phyloP scores from a whole-genome alignment of 2,113 vertebrate species.

The Gobiocypris rarus region DNA sequence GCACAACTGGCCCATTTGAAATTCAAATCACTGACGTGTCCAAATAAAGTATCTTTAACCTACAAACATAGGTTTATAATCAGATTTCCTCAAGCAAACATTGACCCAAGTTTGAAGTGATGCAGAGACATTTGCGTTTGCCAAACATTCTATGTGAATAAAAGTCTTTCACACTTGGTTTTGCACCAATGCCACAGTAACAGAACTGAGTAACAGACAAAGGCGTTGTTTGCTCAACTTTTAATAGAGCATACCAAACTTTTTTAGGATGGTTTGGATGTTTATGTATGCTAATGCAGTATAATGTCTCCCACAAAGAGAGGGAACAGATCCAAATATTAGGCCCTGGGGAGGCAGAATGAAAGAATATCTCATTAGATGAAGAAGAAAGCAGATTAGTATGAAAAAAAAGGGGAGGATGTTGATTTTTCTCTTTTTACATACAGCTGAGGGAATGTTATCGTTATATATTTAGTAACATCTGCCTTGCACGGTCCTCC shows the following conservation, averaged over 20 bases:
- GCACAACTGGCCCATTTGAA: neutral
- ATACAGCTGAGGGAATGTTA: conserved; percentile 13
- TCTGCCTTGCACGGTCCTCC: neutral
- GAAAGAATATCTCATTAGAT: conserved; percentile 43
- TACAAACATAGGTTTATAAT: neutral
- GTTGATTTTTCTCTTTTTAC: conserved; percentile 37
- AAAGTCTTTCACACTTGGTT: conserved; percentile 19
- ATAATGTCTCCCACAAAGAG: conserved; percentile 32
- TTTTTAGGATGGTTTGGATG: conserved; percentile 8
- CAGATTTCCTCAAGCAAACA: neutral
- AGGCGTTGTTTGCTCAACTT: conserved; percentile 29
- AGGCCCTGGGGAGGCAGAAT: conserved; percentile 22
- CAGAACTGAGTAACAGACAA: neutral
- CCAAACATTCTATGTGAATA: conserved; percentile 7
- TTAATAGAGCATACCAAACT: conserved; percentile 27
- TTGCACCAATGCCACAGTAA: conserved; percentile 9
- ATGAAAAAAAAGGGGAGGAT: conserved; percentile 4
- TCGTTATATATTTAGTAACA: conserved; percentile 4
- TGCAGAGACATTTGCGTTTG: neutral
- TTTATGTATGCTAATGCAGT: conserved; percentile 40
- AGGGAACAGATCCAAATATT: conserved; percentile 40
- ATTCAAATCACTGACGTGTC: neutral
- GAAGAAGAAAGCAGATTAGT: conserved; percentile 31
- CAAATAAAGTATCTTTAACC: neutral
- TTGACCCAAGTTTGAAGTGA: neutral